These are phyloP conservation scores for Porphyrio hochstetteri DNA, from an alignment of 2,113 vertebrate genomes.

Conservation along the genomic window DNA sequence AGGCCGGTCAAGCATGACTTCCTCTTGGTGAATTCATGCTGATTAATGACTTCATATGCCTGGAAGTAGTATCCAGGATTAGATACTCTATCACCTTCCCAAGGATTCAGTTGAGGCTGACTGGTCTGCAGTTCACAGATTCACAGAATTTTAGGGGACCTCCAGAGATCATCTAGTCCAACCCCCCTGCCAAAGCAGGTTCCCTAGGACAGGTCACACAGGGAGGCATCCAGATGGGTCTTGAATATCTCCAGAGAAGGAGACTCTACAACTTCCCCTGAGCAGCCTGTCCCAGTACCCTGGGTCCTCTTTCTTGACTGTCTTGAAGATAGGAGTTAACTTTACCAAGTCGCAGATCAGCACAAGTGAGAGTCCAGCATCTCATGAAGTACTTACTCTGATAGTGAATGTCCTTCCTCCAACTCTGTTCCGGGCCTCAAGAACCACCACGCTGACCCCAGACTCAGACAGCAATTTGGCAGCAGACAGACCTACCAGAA, in stretches of 20 bases:
- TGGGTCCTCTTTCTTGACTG: neutral
- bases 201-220: no score
- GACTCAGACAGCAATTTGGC: slow-evolving; percentile 79
- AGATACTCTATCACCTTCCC: neutral
- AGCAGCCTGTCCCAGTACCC: no score
- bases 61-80: neutral
- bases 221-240: no score
- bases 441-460: slow-evolving; percentile 77
- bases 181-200: no score
- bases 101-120: neutral
- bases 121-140: neutral
- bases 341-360: rapidly evolving
- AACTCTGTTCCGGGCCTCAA: slow-evolving; percentile 83
- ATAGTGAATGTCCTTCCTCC: slow-evolving; percentile 84
- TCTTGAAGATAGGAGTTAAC: neutral
- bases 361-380: neutral
- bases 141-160: no score
- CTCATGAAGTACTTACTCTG: slow-evolving; percentile 67
- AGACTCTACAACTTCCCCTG: no score
- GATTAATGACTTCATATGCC: neutral
- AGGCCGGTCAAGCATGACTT: neutral
- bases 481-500: slow-evolving; percentile 76
- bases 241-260: no score
- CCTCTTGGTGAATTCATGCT: neutral
- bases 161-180: no score